A percentile compares a stretch with the other conserved stretches of the same genome.
phyloP scores from a whole-genome alignment of 2,888 invertebrate genomes.

The Marasmarcha lunaedactyla region DNA sequence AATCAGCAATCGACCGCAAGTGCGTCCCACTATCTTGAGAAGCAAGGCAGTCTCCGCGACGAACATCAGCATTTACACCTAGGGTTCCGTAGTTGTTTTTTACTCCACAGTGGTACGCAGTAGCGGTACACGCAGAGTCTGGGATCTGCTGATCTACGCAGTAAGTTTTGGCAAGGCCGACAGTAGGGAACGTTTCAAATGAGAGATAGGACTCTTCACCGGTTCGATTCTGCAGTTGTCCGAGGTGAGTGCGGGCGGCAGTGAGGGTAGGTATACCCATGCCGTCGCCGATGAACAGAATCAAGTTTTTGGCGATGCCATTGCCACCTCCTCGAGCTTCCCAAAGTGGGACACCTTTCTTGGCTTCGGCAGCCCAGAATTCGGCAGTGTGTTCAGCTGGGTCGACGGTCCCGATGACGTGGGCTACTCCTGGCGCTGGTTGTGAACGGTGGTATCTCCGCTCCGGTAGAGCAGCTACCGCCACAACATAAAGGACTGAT shows the following conservation, averaged over 20 bases:
- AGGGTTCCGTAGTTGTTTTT: conserved; percentile 75
- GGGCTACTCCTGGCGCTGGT: background rate
- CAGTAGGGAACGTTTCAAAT: conserved; percentile 73
- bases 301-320: conserved; percentile 59
- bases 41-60: conserved; percentile 69
- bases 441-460: background rate
- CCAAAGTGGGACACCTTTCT: conserved; percentile 20
- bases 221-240: conserved; percentile 59
- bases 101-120: conserved; percentile 76
- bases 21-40: conserved; percentile 57
- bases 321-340: conserved; percentile 9
- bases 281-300: conserved; percentile 81
- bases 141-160: conserved; percentile 74
- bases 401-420: background rate
- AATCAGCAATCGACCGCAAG: conserved; percentile 73
- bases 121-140: conserved; percentile 79
- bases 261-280: conserved; percentile 78
- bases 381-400: conserved; percentile 1
- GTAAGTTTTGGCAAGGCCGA: conserved; percentile 72
- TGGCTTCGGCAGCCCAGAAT: conserved; percentile 5
- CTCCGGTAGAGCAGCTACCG: background rate
- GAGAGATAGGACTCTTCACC: conserved; percentile 72
- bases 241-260: conserved; percentile 73
- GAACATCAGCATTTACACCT: conserved; percentile 75
- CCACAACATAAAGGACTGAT: too few relatives aligned